Percentiles rank a stretch among this genome's conserved stretches.
These are phyloP conservation scores for Papilio gigon DNA, from an alignment of 2,888 invertebrate genomes.

Conservation along the genomic window DNA sequence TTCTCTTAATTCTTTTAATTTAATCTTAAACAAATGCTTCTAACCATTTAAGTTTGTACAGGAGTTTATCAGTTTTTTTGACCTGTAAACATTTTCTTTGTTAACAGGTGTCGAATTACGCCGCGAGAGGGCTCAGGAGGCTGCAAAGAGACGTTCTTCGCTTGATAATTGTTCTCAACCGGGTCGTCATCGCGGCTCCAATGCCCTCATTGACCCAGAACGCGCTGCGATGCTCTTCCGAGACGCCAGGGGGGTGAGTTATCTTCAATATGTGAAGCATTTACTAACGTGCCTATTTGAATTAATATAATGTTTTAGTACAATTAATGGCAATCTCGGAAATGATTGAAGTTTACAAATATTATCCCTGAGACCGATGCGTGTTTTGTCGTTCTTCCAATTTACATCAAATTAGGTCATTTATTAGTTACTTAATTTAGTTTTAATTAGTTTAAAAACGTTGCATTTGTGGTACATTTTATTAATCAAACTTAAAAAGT, in stretches of 20 bases:
- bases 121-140: conserved; percentile 88
- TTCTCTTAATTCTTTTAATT: no score
- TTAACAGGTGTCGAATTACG: conserved; percentile 88
- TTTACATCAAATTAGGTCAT: no score
- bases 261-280: conserved; percentile 14
- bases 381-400: no score
- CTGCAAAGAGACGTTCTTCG: conserved; percentile 89
- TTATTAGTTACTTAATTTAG: no score
- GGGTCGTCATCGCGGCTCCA: conserved; percentile 85
- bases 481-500: neutral
- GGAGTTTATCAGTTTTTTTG: conserved; percentile 41
- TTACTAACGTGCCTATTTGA: neutral
- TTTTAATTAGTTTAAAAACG: neutral
- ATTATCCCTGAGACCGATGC: neutral
- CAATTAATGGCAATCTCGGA: neutral
- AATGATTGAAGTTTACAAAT: neutral
- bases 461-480: neutral
- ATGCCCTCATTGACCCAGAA: conserved; percentile 91
- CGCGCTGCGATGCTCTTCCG: conserved; percentile 95
- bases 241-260: conserved; percentile 95
- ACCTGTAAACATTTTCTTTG: conserved; percentile 42
- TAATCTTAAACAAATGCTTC: no score
- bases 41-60: conserved; percentile 7
- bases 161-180: conserved; percentile 81
- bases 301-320: neutral